Conservation (phyloP, 2,797 vertebrate species). For the Cryptoprocta ferox region DNA sequence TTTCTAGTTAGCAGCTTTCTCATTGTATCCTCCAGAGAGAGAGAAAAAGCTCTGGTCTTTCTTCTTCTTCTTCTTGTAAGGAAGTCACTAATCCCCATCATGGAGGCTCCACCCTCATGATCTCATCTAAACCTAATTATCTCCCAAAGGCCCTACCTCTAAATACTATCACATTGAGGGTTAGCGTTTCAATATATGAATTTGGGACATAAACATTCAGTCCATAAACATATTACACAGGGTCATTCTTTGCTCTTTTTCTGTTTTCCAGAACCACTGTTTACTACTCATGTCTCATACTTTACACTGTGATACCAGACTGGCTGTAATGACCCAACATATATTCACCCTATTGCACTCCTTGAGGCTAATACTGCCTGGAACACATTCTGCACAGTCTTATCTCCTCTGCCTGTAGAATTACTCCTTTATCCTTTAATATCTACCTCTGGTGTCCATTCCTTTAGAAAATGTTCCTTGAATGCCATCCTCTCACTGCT, state of each 20-base stretch:
- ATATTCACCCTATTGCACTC: not conserved
- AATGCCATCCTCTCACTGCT: not conserved
- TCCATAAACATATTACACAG: not conserved
- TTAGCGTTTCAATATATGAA: not conserved
- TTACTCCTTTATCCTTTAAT: not conserved
- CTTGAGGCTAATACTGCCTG: not conserved
- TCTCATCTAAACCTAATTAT: not conserved
- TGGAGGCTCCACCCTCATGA: not conserved
- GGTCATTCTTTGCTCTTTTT: not conserved
- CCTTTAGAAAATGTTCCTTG: not conserved
- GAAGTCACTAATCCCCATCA: not conserved
- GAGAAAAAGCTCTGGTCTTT: not conserved
- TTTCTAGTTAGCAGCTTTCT: not conserved
- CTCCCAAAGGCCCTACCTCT: not conserved
- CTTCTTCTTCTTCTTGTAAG: not conserved
- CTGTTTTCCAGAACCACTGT: not conserved
- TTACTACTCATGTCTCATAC: not conserved
- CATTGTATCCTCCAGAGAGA: not conserved
- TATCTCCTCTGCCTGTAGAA: not conserved
- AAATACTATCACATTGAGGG: not conserved
- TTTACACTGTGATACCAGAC: not conserved
- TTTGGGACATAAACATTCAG: not conserved
- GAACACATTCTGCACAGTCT: not conserved
- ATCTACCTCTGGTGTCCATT: not conserved
- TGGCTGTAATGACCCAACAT: not conserved